Evolutionary conservation across 1,140 invertebrate genomes (phyloP).

Genomic region (Drosophila arawakana): DNA sequence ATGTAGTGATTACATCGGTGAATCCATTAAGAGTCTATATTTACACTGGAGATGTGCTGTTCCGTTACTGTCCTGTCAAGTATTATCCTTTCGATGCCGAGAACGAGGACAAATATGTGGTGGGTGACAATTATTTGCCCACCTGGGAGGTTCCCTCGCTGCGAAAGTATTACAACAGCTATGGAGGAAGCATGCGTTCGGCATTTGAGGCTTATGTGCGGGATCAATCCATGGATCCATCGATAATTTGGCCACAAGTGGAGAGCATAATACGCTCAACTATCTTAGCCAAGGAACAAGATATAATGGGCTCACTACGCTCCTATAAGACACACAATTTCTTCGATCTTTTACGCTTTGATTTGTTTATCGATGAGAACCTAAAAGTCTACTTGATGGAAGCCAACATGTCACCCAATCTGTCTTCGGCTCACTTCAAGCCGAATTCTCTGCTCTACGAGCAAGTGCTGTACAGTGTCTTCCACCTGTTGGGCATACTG

Average conservation of each 20-base stretch:
- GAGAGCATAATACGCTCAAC: conserved; percentile 91
- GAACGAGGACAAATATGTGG: conserved; percentile 95
- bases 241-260: conserved; percentile 92
- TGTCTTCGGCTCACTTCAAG: conserved; percentile 96
- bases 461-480: conserved; percentile 95
- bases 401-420: conserved; percentile 99
- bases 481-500: conserved; percentile 91
- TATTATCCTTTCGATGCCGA: conserved; percentile 96
- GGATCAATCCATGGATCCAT: conserved; percentile 89
- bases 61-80: conserved; percentile 95
- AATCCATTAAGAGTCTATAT: conserved; percentile 95
- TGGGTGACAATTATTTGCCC: conserved; percentile 97
- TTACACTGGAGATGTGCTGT: conserved; percentile 94
- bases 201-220: conserved; percentile 93
- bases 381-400: conserved; percentile 96
- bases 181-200: conserved; percentile 94
- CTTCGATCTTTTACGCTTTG: conserved; percentile 97
- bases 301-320: conserved; percentile 87
- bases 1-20: conserved; percentile 96
- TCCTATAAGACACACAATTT: conserved; percentile 90
- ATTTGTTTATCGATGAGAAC: conserved; percentile 95
- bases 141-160: conserved; percentile 97
- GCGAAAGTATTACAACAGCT: conserved; percentile 89
- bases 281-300: conserved; percentile 90
- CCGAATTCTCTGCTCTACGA: conserved; percentile 95